Evolutionary conservation across 2,888 invertebrate species (phyloP), one percentile per base, ranked within the genome.

Genomic region (Terebella lapidaria): DNA sequence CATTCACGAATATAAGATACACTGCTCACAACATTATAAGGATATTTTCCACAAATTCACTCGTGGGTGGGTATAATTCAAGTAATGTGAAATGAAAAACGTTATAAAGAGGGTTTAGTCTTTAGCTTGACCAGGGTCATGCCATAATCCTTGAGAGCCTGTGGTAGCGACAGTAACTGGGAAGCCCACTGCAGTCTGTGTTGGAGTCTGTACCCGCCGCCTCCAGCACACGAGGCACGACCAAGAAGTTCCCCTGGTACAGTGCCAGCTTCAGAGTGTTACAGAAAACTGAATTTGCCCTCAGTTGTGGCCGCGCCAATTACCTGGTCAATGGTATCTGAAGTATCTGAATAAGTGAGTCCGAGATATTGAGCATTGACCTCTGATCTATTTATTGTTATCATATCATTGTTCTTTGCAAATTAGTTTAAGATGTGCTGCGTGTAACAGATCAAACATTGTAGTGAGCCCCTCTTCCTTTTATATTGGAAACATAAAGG

Each of bases 251-350:
- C 2, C 25, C 53, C 24, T 5, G 15, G 18, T 27, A 29, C 22
- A 54, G 20, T 15, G 60, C 60, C 10, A 51, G 20, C 24, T 57
- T 45, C 22, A 58, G 53, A n/a, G 46, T 45, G 18, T 30, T 24
- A 25, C 45, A 58, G 20, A 3, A n/a, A 35, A 20, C 26, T n/a
- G n/a, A 25, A 56, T n/a, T 30, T 20, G 10, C 30, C 35, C 15
- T 28, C 28, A 5, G 59, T 2, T 2, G 54, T 46, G 24, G 27
- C 25, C 30, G 67, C 63, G 18, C 52, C 59, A 20, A 53, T 22
- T 22, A 35, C 20, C 58, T 72, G 64, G 3, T 68, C 64, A 57
- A 71, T 67, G 4, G 71, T 69, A 0, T 68, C 67, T 27, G 60
- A n/a, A n/a, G n/a, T n/a, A n/a, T n/a, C n/a, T n/a, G n/a, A n/a